Conservation (phyloP, 2,113 vertebrate species). For the Rhea pennata region DNA sequence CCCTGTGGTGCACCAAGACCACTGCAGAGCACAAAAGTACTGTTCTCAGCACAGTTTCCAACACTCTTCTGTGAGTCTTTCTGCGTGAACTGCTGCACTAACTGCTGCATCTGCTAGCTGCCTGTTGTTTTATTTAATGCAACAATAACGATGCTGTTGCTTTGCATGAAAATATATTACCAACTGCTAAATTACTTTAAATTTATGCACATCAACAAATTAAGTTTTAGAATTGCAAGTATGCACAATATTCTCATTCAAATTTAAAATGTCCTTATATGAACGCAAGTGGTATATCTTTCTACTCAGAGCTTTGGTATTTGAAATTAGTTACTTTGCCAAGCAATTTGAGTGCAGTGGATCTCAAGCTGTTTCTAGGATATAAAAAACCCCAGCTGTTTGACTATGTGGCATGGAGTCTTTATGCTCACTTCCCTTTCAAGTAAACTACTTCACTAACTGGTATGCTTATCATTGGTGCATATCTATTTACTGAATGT, state of each 20-base stretch:
- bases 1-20: neutral
- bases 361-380: slow-evolving; percentile 61
- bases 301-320: slow-evolving; percentile 67
- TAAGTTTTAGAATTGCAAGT: neutral
- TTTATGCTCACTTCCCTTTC: slow-evolving; percentile 9
- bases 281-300: slow-evolving; percentile 1
- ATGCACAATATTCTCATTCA: neutral
- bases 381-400: slow-evolving; percentile 67
- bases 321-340: slow-evolving; percentile 56
- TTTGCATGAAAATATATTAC: neutral
- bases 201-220: neutral
- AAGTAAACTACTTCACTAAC: slow-evolving; percentile 26
- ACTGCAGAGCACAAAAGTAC: neutral
- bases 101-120: neutral
- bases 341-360: slow-evolving; percentile 63
- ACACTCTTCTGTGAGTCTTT: neutral
- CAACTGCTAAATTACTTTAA: neutral
- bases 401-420: neutral
- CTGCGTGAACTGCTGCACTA: neutral
- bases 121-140: neutral
- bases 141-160: neutral
- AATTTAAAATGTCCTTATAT: slow-evolving; percentile 23
- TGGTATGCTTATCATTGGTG: neutral
- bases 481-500: neutral
- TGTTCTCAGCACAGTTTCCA: neutral